A percentile compares a stretch with the other conserved stretches of the same genome.
These are phyloP conservation scores for Cantharis rufa DNA, from an alignment of 2,888 invertebrate genomes.

Conservation along the genomic window DNA sequence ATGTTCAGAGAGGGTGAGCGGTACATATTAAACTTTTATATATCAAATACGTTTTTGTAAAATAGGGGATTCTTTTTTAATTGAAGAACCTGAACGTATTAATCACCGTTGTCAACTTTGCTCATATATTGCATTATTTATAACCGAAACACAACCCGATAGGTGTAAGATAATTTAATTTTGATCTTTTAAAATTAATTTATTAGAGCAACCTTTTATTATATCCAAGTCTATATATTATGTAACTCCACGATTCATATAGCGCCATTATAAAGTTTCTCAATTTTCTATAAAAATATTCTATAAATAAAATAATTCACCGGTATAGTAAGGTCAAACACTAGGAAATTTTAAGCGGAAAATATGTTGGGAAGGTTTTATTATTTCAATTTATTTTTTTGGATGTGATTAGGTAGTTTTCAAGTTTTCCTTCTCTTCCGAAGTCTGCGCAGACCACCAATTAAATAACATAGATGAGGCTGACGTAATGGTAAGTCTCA, in stretches of 20 bases:
- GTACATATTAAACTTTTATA: conserved; percentile 27
- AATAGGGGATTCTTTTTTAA: conserved; percentile 27
- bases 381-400: too few species aligned
- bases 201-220: neutral
- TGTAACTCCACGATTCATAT: neutral
- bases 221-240: neutral
- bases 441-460: too few species aligned
- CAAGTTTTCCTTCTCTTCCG: too few species aligned
- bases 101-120: conserved; percentile 4
- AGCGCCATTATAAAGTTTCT: neutral
- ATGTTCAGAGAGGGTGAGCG: conserved; percentile 28
- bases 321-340: neutral
- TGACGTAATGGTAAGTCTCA: too few species aligned
- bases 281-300: neutral
- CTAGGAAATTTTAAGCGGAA: too few species aligned
- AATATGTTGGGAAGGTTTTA: too few species aligned
- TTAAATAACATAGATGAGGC: too few species aligned
- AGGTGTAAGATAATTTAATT: neutral
- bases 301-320: neutral
- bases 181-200: neutral
- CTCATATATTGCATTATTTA: neutral
- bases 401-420: too few species aligned
- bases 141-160: neutral
- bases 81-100: conserved; percentile 16
- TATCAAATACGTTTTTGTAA: conserved; percentile 28